Evolutionary conservation across 1,140 invertebrate genomes (phyloP).

Genomic region (Euglossa dilemma): DNA sequence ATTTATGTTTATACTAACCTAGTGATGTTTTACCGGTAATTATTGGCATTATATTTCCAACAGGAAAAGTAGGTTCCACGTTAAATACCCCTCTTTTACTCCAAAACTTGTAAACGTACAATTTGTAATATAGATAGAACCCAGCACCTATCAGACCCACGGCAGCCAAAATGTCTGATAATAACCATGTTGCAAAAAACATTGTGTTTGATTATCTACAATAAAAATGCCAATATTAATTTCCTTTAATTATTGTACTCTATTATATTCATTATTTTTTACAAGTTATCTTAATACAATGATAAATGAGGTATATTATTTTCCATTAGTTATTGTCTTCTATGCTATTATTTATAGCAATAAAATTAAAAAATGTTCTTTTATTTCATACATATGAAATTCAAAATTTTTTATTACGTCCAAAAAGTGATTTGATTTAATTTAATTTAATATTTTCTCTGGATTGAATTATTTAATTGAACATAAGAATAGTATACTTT

Average conservation of each 20-base stretch:
- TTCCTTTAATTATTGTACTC: too few species aligned
- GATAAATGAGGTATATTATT: neutral
- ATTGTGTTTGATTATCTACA: constrained; percentile 9
- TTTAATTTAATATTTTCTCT: neutral
- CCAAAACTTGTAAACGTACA: constrained; percentile 73
- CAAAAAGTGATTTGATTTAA: neutral
- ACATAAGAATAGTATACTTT: neutral
- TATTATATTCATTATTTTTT: too few species aligned
- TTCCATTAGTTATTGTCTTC: neutral
- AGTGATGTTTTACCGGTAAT: constrained; percentile 66
- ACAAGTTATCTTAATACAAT: neutral
- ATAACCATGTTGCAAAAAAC: neutral
- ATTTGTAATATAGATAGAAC: constrained; percentile 70
- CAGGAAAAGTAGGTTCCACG: constrained; percentile 76
- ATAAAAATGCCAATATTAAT: neutral
- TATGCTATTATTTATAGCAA: too few species aligned
- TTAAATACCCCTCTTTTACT: constrained; percentile 68
- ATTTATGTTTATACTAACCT: constrained; percentile 40
- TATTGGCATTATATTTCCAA: constrained; percentile 81
- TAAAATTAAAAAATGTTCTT: too few species aligned
- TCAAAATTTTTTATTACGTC: too few species aligned
- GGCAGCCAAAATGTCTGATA: constrained; percentile 5
- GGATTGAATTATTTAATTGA: neutral
- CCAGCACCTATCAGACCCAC: neutral
- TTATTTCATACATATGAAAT: too few species aligned